Evolutionary conservation across 2,888 invertebrate genomes (phyloP).

Genomic region (Pammene aurita): DNA sequence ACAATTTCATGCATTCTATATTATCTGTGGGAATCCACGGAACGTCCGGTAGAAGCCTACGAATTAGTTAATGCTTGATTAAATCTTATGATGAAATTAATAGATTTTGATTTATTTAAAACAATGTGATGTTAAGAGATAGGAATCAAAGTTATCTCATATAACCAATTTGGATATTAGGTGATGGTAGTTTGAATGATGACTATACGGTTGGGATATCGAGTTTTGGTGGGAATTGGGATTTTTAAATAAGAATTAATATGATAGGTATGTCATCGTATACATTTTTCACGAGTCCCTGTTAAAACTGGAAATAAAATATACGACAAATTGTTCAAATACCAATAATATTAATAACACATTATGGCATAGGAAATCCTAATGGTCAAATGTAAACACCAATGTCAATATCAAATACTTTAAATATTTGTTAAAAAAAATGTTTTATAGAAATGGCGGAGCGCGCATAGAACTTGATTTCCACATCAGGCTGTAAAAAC

Average conservation of each 20-base stretch:
- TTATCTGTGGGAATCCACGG: constrained; percentile 29
- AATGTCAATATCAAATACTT: too few species aligned
- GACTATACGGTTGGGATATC: constrained; percentile 1
- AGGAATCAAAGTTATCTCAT: constrained; percentile 18
- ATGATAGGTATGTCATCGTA: background rate
- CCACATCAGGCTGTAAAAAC: too few species aligned
- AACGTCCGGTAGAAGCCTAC: constrained; percentile 23
- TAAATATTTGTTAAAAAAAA: too few species aligned
- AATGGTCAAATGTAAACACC: too few species aligned
- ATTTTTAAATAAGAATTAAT: background rate
- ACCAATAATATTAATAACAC: background rate
- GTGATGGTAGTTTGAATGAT: constrained; percentile 11
- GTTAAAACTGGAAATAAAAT: background rate
- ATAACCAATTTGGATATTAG: constrained; percentile 9
- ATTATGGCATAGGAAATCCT: background rate
- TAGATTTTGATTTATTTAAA: constrained; percentile 32
- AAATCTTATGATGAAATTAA: constrained; percentile 31
- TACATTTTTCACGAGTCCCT: background rate
- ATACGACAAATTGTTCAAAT: constrained; percentile 10
- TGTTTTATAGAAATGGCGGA: too few species aligned
- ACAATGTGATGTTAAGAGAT: constrained; percentile 24
- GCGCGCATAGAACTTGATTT: too few species aligned
- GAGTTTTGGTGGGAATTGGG: constrained; percentile 20
- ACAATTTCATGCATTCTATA: constrained; percentile 15
- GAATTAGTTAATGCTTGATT: constrained; percentile 25